Base-by-base conservation (phyloP, 2,797 vertebrate genomes). In the Pangasius djambal region DNA sequence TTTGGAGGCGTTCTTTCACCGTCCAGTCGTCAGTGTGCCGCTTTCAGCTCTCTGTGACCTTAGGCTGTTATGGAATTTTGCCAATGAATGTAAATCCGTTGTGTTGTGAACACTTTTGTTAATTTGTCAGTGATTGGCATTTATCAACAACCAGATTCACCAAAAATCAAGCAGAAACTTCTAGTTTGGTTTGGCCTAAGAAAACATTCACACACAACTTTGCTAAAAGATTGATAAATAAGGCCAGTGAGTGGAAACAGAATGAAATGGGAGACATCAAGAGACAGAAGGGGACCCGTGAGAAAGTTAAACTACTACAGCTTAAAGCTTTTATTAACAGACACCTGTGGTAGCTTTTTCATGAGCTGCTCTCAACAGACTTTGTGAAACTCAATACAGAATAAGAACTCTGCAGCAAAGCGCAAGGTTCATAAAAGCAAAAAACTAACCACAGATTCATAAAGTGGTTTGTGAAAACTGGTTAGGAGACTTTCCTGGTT, bases 241-340 rank as follows among this genome's bases (percentile, higher is more conserved):
- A 52, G 10, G 63, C 20, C 8, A 9, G 18, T 52, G 48, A 34
- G 7, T 86, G 72, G 59, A 61, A n/a, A 63, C 52, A 28, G 25
- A 37, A 37, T 81, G 86, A 88, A n/a, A 31, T 12, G 2, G 83
- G 61, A 86, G 22, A 90, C 59, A 65, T 63, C 81, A 48, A 74
- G 18, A 59, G 75, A 52, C 12, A 28, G 31, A 67, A 59, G 44
- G 83, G 44, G 28, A 74, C 28, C 50, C 77, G 40, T 82, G 65
- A 82, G 77, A 89, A 89, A 86, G 74, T 77, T 55, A 57, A 82
- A 79, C 55, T 52, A 50, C 74, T 74, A 74, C 34, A 31, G 34
- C 61, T 40, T 28, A n/a, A 40, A 86, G 65, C 55, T 63, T 65
- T 88, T 84, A 84, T 86, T 83, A 83, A 34, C 59, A 83, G 88